Percentiles rank a stretch among this genome's conserved stretches.
Conservation (phyloP, 2,888 invertebrate genomes). For the Graphium colonna region DNA sequence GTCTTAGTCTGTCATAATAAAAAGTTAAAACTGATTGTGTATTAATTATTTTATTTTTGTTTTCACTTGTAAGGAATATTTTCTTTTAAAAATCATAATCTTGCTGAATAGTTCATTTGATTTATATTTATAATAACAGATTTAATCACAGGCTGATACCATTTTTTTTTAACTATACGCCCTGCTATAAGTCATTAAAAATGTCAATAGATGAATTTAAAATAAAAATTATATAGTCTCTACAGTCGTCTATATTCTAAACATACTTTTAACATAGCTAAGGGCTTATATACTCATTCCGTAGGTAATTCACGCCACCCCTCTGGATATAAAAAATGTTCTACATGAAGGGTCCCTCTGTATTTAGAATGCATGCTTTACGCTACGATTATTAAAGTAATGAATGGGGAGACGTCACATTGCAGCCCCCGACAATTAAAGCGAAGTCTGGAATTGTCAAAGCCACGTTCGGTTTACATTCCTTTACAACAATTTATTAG, state of each 20-base stretch:
- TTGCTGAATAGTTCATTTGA: not conserved
- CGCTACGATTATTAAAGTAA: conserved; percentile 70
- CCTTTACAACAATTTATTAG: conserved; percentile 42
- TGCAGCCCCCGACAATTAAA: conserved; percentile 67
- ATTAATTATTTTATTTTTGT: too few species aligned
- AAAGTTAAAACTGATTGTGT: too few species aligned
- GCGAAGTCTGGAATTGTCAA: conserved; percentile 51
- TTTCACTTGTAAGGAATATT: not conserved
- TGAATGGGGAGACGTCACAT: conserved; percentile 73
- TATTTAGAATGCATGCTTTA: conserved; percentile 74
- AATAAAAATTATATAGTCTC: conserved; percentile 33
- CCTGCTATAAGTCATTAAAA: too few species aligned
- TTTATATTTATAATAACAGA: too few species aligned
- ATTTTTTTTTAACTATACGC: too few species aligned
- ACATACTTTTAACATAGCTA: conserved; percentile 54
- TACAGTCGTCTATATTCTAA: conserved; percentile 39
- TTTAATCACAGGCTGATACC: too few species aligned
- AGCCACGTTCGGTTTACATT: conserved; percentile 41
- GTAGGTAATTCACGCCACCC: conserved; percentile 64
- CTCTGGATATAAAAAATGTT: conserved; percentile 55
- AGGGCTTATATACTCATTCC: conserved; percentile 61
- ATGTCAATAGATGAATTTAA: not conserved
- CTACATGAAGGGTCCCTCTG: conserved; percentile 65
- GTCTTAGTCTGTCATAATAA: too few species aligned
- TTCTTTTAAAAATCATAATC: too few species aligned